phyloP scores from a whole-genome alignment of 1,140 invertebrate species.

The Caerostris extrusa region DNA sequence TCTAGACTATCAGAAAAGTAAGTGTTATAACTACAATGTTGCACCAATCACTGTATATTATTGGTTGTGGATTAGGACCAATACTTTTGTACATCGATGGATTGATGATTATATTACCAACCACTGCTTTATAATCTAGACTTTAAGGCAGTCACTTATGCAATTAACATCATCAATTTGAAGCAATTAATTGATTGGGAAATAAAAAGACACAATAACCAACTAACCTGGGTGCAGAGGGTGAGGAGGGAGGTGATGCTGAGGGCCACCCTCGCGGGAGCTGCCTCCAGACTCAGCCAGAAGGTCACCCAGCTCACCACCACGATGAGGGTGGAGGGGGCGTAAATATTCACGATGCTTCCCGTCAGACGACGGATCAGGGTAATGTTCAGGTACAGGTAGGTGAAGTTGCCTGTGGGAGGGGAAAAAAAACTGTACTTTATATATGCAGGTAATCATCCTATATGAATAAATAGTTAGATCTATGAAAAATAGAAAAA shows the following conservation, averaged over 20 bases:
- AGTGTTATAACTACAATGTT: no score
- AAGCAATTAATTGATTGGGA: neutral
- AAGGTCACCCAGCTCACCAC: conserved; percentile 80
- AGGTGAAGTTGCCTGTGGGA: conserved; percentile 60
- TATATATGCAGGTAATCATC: neutral
- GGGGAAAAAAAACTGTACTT: neutral
- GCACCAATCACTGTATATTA: no score
- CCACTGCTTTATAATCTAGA: no score
- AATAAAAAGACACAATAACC: neutral
- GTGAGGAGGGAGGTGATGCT: conserved; percentile 70
- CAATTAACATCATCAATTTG: no score
- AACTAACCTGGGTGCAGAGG: conserved; percentile 55
- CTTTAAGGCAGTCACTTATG: no score
- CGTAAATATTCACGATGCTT: conserved; percentile 78
- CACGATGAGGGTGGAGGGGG: conserved; percentile 77
- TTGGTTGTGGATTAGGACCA: no score
- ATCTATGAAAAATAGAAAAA: no score
- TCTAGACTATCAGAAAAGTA: no score
- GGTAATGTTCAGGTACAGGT: conserved; percentile 69
- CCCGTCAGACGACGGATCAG: conserved; percentile 77
- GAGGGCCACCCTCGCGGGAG: conserved; percentile 81
- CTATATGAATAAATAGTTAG: no score
- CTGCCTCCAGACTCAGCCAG: conserved; percentile 81
- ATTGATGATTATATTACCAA: no score
- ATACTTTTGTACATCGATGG: no score